These are phyloP conservation scores for Digitonthophagus gazella DNA, from an alignment of 2,888 invertebrate genomes.

Conservation along the genomic window DNA sequence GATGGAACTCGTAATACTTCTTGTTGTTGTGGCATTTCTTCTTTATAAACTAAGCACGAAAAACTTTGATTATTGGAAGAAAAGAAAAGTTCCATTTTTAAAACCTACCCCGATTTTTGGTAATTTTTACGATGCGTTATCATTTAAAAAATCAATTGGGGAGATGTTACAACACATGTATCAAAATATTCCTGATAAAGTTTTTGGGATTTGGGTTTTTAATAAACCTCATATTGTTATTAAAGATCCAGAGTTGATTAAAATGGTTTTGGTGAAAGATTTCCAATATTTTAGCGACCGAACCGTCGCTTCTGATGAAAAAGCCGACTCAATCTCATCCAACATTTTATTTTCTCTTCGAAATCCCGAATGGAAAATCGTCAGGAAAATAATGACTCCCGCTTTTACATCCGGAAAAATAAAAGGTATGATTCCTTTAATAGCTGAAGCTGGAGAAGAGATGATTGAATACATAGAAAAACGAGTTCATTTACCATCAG, in stretches of 20 bases:
- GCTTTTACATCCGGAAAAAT: constrained; percentile 58
- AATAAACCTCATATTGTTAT: constrained; percentile 53
- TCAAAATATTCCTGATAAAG: constrained; percentile 39
- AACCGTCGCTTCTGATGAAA: constrained; percentile 47
- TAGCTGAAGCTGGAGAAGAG: constrained; percentile 45
- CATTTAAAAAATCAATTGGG: constrained; percentile 37
- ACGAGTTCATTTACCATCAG: neutral
- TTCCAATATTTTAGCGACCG: constrained; percentile 54
- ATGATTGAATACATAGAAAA: constrained; percentile 16
- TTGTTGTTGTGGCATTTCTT: constrained; percentile 1
- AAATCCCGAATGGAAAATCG: constrained; percentile 55
- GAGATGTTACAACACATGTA: constrained; percentile 41
- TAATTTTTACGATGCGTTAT: constrained; percentile 46
- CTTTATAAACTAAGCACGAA: constrained; percentile 30
- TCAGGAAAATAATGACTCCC: constrained; percentile 55
- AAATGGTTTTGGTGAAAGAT: constrained; percentile 52
- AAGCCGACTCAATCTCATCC: constrained; percentile 48
- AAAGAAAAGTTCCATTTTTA: constrained; percentile 45
- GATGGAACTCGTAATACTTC: constrained; percentile 17
- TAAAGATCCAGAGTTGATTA: constrained; percentile 52
- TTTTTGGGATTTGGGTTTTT: constrained; percentile 55
- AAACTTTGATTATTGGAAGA: constrained; percentile 51
- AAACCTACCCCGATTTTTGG: constrained; percentile 49
- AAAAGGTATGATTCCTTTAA: constrained; percentile 54
- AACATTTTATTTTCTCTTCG: constrained; percentile 51